Conservation (phyloP, 2,888 invertebrate species). For the Chloroclysta siterata region DNA sequence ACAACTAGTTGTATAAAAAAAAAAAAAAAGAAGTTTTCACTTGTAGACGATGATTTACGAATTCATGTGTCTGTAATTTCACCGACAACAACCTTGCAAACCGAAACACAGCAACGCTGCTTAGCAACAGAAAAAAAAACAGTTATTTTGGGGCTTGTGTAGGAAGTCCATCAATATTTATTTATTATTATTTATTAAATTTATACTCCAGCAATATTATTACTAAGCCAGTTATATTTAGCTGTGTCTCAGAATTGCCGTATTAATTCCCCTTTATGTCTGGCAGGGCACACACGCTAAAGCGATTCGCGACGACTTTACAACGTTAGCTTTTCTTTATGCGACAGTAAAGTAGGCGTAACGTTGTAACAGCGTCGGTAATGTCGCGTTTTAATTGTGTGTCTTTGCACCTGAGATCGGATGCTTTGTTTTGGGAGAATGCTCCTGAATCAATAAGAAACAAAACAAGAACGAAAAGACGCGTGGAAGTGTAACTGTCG, state of each 20-base stretch:
- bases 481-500: too few relatives aligned
- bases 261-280: constrained; percentile 78
- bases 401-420: constrained; percentile 65
- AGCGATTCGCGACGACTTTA: constrained; percentile 58
- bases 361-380: constrained; percentile 44
- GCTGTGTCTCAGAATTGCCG: constrained; percentile 63
- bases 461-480: not conserved
- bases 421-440: constrained; percentile 38
- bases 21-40: too few relatives aligned
- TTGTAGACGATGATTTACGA: too few relatives aligned
- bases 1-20: too few relatives aligned
- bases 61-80: too few relatives aligned
- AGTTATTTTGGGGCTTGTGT: too few relatives aligned
- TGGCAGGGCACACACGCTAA: constrained; percentile 54
- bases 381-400: constrained; percentile 74
- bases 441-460: constrained; percentile 1
- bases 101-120: too few relatives aligned
- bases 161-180: too few relatives aligned
- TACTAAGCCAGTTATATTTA: not conserved
- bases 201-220: not conserved
- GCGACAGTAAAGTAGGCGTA: constrained; percentile 71
- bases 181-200: too few relatives aligned
- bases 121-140: too few relatives aligned
- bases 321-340: constrained; percentile 78
- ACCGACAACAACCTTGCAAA: too few relatives aligned